Evolutionary conservation across 2,888 invertebrate species (phyloP).

Genomic region (Myathropa florea): DNA sequence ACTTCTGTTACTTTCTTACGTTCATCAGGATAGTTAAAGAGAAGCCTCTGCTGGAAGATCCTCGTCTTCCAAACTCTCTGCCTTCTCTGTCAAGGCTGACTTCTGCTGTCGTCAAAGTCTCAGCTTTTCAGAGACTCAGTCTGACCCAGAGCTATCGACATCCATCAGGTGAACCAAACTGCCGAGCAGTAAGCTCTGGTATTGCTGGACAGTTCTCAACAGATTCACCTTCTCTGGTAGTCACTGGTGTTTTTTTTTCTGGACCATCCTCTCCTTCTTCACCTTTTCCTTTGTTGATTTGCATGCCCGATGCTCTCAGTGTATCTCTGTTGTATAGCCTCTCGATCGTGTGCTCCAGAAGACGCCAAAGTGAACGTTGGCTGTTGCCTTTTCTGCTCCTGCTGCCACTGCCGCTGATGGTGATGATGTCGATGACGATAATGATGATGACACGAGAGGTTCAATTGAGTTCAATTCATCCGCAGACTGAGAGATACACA

Average conservation of each 20-base stretch:
- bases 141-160: too few relatives aligned
- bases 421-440: constrained; percentile 6
- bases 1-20: too few relatives aligned
- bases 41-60: too few relatives aligned
- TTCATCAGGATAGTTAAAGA: too few relatives aligned
- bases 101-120: too few relatives aligned
- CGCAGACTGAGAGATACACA: constrained; percentile 8
- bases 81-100: too few relatives aligned
- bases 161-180: neutral
- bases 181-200: neutral
- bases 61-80: too few relatives aligned
- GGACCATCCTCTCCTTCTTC: neutral
- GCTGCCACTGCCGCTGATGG: too few relatives aligned
- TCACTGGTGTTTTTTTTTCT: neutral
- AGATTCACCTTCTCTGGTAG: neutral
- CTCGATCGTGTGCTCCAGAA: neutral
- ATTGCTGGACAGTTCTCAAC: neutral
- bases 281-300: neutral
- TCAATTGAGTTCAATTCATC: constrained; percentile 47
- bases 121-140: too few relatives aligned
- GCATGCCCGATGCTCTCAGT: neutral
- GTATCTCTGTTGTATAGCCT: neutral
- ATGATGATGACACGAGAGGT: constrained; percentile 24
- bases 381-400: neutral
- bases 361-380: neutral